phyloP scores from a whole-genome alignment of 2,888 invertebrate species.

The Xanthia togata region DNA sequence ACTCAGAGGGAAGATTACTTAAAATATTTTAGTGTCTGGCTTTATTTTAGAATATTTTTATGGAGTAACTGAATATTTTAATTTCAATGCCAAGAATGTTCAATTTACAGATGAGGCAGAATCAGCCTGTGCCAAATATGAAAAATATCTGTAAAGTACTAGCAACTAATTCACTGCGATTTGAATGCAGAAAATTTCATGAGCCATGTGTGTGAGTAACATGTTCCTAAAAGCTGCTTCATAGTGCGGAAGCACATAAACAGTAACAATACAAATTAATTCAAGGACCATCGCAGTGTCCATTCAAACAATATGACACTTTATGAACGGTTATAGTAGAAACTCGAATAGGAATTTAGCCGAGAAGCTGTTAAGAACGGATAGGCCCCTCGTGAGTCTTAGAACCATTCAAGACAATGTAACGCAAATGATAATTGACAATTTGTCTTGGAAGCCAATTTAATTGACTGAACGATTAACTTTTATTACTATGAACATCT shows the following conservation, averaged over 20 bases:
- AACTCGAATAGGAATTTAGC: constrained; percentile 56
- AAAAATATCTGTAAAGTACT: constrained; percentile 1
- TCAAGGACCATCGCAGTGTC: constrained; percentile 44
- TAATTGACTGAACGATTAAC: constrained; percentile 80
- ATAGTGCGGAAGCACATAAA: constrained; percentile 43
- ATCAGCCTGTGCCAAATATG: background rate
- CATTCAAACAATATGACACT: constrained; percentile 54
- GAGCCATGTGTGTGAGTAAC: background rate
- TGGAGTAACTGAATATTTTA: background rate
- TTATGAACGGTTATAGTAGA: constrained; percentile 52
- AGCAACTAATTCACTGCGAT: background rate
- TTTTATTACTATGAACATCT: constrained; percentile 76
- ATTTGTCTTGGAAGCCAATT: constrained; percentile 71
- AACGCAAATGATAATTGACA: constrained; percentile 74
- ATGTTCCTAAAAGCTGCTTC: background rate
- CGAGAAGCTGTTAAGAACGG: constrained; percentile 64
- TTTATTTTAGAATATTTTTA: constrained; percentile 2
- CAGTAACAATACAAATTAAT: constrained; percentile 44
- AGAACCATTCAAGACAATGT: constrained; percentile 72
- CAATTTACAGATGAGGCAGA: background rate
- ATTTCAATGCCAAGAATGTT: background rate
- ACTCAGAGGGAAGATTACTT: background rate
- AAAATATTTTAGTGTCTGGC: background rate
- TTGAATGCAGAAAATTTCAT: background rate
- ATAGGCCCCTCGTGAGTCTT: constrained; percentile 62